A percentile compares a stretch with the other conserved stretches of the same genome.
Evolutionary conservation across 2,888 invertebrate species (phyloP).

Genomic region (Acrocyrtus sp.): DNA sequence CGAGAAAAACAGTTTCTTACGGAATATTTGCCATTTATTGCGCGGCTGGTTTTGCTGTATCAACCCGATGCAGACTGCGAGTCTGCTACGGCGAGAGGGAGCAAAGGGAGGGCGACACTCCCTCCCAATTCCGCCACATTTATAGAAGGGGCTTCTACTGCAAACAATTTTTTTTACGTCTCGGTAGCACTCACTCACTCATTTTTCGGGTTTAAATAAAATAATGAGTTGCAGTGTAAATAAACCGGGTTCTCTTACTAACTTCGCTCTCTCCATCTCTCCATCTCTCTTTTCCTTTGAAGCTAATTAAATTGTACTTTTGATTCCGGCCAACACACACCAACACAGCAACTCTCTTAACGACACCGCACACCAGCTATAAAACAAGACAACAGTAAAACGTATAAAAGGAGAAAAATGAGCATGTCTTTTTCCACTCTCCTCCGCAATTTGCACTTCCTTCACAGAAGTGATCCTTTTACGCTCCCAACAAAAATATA

Average conservation of each 20-base stretch:
- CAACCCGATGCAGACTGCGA: too few species aligned
- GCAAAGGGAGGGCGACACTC: background rate
- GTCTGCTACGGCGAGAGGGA: too few species aligned
- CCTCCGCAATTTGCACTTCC: constrained; percentile 19
- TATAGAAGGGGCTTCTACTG: background rate
- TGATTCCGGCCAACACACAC: background rate
- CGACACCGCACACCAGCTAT: background rate
- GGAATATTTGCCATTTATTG: too few species aligned
- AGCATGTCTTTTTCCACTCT: constrained; percentile 1
- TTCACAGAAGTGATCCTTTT: constrained; percentile 12
- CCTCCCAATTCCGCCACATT: background rate
- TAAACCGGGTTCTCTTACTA: background rate
- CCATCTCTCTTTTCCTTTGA: background rate
- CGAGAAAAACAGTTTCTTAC: too few species aligned
- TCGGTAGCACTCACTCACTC: background rate
- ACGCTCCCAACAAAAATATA: background rate
- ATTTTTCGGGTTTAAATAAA: too few species aligned
- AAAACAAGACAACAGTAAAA: background rate
- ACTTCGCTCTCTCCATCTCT: background rate
- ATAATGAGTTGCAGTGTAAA: background rate
- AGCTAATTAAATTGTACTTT: constrained; percentile 3
- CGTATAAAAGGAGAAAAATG: background rate
- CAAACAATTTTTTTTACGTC: background rate
- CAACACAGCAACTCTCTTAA: background rate
- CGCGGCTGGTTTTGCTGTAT: too few species aligned